A percentile compares a stretch with the other conserved stretches of the same genome.
Evolutionary conservation across 2,888 invertebrate species (phyloP).

Genomic region (Limenitis arthemis): DNA sequence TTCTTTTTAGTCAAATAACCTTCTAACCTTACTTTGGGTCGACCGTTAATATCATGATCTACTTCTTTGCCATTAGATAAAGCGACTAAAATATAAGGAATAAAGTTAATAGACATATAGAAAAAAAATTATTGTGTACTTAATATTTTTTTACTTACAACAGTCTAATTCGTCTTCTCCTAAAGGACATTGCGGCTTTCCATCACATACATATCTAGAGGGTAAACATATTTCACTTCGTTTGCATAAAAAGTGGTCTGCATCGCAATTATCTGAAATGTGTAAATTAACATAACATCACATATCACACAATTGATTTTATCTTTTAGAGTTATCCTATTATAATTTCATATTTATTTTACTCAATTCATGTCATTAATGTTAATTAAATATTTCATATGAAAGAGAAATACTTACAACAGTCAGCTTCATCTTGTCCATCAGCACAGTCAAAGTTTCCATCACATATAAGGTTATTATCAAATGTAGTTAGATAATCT

Average conservation of each 20-base stretch:
- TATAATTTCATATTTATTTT: too few species aligned
- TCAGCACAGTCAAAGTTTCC: constrained; percentile 82
- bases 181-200: constrained; percentile 73
- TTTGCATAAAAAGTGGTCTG: constrained; percentile 75
- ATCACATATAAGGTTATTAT: constrained; percentile 78
- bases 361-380: too few species aligned
- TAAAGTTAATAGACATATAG: background rate
- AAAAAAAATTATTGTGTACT: too few species aligned
- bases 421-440: constrained; percentile 80
- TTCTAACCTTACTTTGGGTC: constrained; percentile 70
- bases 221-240: constrained; percentile 76
- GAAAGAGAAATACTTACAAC: constrained; percentile 70
- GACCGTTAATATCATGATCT: constrained; percentile 71
- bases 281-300: background rate
- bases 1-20: constrained; percentile 76
- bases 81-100: constrained; percentile 67
- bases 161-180: constrained; percentile 87
- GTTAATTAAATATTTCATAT: too few species aligned
- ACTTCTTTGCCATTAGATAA: constrained; percentile 76
- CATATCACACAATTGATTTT: background rate
- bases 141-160: constrained; percentile 65
- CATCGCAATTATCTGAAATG: constrained; percentile 70
- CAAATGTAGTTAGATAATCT: constrained; percentile 73
- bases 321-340: background rate
- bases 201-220: constrained; percentile 75